These are phyloP conservation scores for Procambarus clarkii DNA, from an alignment of 1,140 invertebrate species.

Conservation along the genomic window DNA sequence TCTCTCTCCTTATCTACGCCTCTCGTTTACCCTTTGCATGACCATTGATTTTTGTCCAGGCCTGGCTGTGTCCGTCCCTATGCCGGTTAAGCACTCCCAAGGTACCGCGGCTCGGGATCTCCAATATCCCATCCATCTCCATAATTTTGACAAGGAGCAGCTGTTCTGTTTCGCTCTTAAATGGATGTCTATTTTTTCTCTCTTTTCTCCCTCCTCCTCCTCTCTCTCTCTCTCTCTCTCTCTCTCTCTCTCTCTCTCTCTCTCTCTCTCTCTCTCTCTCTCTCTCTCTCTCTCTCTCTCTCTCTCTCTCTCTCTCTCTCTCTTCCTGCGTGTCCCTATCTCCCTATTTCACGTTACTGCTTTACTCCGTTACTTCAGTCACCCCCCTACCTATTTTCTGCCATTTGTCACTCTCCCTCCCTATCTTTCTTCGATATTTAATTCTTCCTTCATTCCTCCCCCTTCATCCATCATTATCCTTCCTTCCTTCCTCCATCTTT, in stretches of 20 bases:
- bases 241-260: not conserved
- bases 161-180: slow-evolving; percentile 7
- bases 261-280: not conserved
- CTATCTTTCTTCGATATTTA: no score
- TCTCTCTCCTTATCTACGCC: no score
- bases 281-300: no score
- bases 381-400: no score
- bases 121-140: slow-evolving; percentile 17
- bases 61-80: no score
- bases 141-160: slow-evolving; percentile 25
- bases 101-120: no score
- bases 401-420: no score
- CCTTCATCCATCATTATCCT: not conserved
- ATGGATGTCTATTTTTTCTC: slow-evolving; percentile 7
- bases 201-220: not conserved
- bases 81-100: no score
- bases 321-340: not conserved
- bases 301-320: no score
- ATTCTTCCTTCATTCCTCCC: not conserved
- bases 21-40: not conserved
- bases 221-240: not conserved
- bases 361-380: no score
- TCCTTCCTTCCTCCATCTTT: not conserved
- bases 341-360: not conserved
- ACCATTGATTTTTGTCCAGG: not conserved